These are phyloP conservation scores for Andrena haemorrhoa DNA, from an alignment of 2,888 invertebrate genomes.

Conservation along the genomic window DNA sequence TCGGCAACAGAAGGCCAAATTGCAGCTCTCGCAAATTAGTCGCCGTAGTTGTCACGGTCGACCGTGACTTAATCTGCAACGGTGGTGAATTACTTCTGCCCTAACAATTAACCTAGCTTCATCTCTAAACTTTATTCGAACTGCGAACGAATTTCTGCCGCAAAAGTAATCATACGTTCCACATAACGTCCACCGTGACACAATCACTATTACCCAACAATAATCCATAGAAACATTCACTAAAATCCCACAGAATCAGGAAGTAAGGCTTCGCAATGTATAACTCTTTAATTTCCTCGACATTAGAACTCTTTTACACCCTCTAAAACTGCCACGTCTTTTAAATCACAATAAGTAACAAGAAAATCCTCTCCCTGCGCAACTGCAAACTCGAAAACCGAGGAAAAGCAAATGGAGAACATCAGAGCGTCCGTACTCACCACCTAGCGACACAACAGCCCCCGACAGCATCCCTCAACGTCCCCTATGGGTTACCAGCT, in stretches of 20 bases:
- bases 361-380: too few relatives aligned
- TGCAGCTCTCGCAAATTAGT: slow-evolving; percentile 3
- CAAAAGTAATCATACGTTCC: background rate
- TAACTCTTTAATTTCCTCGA: too few relatives aligned
- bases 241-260: too few relatives aligned
- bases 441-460: slow-evolving; percentile 35
- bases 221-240: too few relatives aligned
- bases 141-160: background rate
- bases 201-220: background rate
- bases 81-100: slow-evolving; percentile 11
- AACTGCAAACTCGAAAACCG: background rate
- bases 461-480: background rate
- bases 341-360: too few relatives aligned
- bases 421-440: slow-evolving; percentile 52
- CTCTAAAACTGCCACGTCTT: too few relatives aligned
- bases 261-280: too few relatives aligned
- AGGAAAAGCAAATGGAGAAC: background rate
- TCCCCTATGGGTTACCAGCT: background rate
- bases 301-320: too few relatives aligned
- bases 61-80: background rate
- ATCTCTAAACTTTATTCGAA: too few relatives aligned
- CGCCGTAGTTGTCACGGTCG: background rate
- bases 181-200: background rate
- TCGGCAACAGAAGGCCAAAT: slow-evolving; percentile 15
- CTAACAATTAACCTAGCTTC: background rate